Evolutionary conservation across 2,113 vertebrate genomes (phyloP).

Genomic region (Formicarius rufipectus): DNA sequence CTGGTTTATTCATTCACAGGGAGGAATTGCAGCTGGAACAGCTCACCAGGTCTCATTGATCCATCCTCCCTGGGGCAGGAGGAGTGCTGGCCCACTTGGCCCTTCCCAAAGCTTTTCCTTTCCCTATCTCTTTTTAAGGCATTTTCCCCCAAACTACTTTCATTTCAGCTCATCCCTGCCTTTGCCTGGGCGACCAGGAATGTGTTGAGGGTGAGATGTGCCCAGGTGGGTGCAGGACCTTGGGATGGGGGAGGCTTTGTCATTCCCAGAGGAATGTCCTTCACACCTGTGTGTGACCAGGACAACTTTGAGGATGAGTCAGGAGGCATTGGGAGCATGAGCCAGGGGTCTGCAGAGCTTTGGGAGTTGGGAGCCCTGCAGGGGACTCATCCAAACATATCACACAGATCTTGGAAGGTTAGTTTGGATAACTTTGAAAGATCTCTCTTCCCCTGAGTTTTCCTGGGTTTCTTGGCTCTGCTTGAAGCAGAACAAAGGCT

Average conservation of each 20-base stretch:
- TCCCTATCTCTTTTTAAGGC: not conserved
- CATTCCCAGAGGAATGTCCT: not conserved
- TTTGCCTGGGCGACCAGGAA: not conserved
- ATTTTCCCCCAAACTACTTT: rapidly evolving
- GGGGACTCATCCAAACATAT: not conserved
- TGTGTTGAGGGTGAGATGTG: not conserved
- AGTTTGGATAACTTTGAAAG: not conserved
- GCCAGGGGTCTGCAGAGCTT: not conserved
- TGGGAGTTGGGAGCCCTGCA: not conserved
- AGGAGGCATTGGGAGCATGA: not conserved
- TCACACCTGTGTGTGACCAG: rapidly evolving
- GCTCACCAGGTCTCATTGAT: not conserved
- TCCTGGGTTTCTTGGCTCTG: not conserved
- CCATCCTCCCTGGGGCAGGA: not conserved
- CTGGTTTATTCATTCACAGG: not conserved
- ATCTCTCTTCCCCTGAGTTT: not conserved
- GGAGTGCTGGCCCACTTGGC: not conserved
- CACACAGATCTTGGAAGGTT: not conserved
- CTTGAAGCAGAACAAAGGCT: not conserved
- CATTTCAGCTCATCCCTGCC: not conserved
- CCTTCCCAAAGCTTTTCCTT: not conserved
- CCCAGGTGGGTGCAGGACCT: not conserved
- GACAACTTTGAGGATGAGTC: not conserved
- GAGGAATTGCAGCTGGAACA: slow-evolving; percentile 6
- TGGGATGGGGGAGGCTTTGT: not conserved